These are phyloP conservation scores for Lampris incognitus DNA, from an alignment of 2,113 vertebrate species.

Conservation along the genomic window DNA sequence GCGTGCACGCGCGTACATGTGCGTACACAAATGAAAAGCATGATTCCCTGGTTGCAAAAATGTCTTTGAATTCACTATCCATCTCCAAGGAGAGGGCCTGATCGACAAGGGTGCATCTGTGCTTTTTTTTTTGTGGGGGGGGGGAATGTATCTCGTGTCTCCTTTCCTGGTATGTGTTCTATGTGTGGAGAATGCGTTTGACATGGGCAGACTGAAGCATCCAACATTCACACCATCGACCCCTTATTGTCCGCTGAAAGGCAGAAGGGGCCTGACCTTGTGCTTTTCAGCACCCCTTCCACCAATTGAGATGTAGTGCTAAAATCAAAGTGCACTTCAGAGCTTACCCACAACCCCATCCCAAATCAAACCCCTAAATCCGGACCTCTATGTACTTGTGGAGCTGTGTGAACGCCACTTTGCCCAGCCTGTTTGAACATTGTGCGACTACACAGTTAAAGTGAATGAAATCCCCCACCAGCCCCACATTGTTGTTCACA, in stretches of 20 bases:
- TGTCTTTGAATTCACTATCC: slow-evolving; percentile 9
- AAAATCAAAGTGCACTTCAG: slow-evolving; percentile 50
- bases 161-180: slow-evolving; percentile 38
- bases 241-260: slow-evolving; percentile 57
- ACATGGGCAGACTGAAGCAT: slow-evolving; percentile 49
- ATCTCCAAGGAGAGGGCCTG: slow-evolving; percentile 60
- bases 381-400: slow-evolving; percentile 49
- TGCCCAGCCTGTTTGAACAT: slow-evolving; percentile 54
- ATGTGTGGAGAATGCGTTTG: slow-evolving; percentile 40
- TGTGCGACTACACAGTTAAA: slow-evolving; percentile 52
- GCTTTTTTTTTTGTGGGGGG: slow-evolving; percentile 16
- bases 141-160: slow-evolving; percentile 32
- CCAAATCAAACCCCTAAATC: slow-evolving; percentile 11
- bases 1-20: slow-evolving; percentile 1
- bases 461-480: background rate
- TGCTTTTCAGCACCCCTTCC: slow-evolving; percentile 46
- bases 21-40: slow-evolving; percentile 1
- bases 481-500: slow-evolving; percentile 8
- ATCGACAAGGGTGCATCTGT: slow-evolving; percentile 50
- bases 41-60: slow-evolving; percentile 37
- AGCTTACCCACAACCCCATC: slow-evolving; percentile 3
- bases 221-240: slow-evolving; percentile 71
- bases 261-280: slow-evolving; percentile 35
- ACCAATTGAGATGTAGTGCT: slow-evolving; percentile 69
- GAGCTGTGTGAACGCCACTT: slow-evolving; percentile 45